Evolutionary conservation across 2,888 invertebrate species (phyloP).

Genomic region (Morpho helenor): DNA sequence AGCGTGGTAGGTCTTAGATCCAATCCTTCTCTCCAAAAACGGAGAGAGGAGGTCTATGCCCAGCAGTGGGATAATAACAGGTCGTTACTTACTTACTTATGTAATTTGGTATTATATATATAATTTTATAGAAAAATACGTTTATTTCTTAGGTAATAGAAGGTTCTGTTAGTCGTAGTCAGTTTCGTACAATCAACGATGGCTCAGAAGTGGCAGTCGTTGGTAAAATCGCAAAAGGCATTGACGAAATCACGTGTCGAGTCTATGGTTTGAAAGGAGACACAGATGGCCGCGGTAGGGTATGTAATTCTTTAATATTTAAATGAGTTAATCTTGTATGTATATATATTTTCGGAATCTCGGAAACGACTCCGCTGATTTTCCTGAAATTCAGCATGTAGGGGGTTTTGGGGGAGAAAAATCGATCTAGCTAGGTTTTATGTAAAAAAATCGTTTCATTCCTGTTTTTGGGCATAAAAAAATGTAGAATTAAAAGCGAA

Average conservation of each 20-base stretch:
- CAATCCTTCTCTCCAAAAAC: background rate
- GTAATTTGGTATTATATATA: background rate
- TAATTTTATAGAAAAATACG: background rate
- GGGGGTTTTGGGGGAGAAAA: too few relatives aligned
- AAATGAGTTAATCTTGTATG: too few relatives aligned
- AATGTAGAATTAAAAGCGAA: too few relatives aligned
- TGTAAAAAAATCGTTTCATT: too few relatives aligned
- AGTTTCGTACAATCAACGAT: background rate
- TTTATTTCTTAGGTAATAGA: background rate
- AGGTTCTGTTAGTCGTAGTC: background rate
- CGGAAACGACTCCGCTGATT: too few relatives aligned
- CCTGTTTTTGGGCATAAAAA: too few relatives aligned
- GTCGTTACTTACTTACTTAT: background rate
- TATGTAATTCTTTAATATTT: slow-evolving; percentile 21
- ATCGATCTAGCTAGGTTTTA: too few relatives aligned
- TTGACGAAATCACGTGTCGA: background rate
- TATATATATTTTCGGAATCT: too few relatives aligned
- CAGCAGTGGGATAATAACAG: too few relatives aligned
- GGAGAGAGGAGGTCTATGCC: too few relatives aligned
- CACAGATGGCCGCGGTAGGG: slow-evolving; percentile 41
- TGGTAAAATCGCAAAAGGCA: background rate
- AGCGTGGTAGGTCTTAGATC: background rate
- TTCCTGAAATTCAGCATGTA: too few relatives aligned
- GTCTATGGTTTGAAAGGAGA: background rate
- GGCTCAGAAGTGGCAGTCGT: background rate